Percentiles rank a stretch among this genome's conserved stretches.
Conservation (phyloP, 2,888 invertebrate species). For the Drosophila silvestris region DNA sequence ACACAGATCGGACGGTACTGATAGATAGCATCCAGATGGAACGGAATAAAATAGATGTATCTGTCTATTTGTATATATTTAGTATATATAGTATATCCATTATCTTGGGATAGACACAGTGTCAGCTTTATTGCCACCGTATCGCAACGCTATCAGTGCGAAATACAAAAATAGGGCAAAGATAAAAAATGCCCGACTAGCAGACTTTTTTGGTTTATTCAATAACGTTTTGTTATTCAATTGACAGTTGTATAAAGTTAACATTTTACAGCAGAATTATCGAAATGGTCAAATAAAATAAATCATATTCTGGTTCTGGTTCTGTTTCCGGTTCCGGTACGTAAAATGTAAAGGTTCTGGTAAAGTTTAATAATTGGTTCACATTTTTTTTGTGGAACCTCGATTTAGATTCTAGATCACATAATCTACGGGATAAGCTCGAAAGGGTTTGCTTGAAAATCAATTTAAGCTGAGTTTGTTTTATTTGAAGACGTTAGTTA, state of each 20-base stretch:
- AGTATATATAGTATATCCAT: background rate
- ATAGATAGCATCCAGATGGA: conserved; percentile 14
- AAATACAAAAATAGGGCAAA: background rate
- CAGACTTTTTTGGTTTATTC: background rate
- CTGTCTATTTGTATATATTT: background rate
- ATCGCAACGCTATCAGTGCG: background rate
- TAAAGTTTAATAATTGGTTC: background rate
- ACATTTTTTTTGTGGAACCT: background rate
- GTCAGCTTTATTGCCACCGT: background rate
- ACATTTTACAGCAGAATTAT: too few species aligned
- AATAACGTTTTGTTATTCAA: too few species aligned
- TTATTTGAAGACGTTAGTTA: background rate
- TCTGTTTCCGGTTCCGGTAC: background rate
- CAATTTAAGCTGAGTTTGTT: background rate
- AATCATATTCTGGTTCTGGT: background rate
- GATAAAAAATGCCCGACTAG: background rate
- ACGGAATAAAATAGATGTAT: background rate
- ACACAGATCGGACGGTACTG: conserved; percentile 12
- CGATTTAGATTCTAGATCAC: too few species aligned
- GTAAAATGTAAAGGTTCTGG: background rate
- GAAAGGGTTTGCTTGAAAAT: background rate
- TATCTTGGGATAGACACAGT: background rate
- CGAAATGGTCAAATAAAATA: background rate
- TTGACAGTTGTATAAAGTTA: too few species aligned
- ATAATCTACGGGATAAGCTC: background rate